Base-by-base conservation (phyloP, 2,888 invertebrate species). In the Mystacides longicornis region DNA sequence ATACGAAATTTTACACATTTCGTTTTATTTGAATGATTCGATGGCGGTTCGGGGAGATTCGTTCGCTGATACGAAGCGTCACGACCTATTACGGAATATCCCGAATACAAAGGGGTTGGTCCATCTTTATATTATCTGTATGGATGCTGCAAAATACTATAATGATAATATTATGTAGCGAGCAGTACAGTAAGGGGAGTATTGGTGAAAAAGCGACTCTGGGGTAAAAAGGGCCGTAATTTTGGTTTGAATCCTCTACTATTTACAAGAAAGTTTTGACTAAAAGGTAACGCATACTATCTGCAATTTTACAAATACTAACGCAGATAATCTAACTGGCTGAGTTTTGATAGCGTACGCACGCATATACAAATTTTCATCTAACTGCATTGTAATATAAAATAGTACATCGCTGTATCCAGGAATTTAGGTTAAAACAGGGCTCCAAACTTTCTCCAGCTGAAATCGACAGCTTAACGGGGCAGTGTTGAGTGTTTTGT, bases 71-170 rank as follows among this genome's bases (percentile, higher is more conserved):
- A n/a, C n/a, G n/a, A n/a, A n/a, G n/a, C 2, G 11, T 11, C 33
- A 16, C 56, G 58, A 55, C 31, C 19, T 16, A 19, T 11, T 1
- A 23, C 57, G 57, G 46, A 57, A 18, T 42, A 16, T 27, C n/a
- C 31, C 56, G 56, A 57, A 52, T 22, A 22, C 19, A 23, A 58
- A 51, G 58, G 58, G 58, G 47, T 54, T 53, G 58, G 58, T 58
- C 58, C 54, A 52, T 51, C 43, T 49, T 47, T 50, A 54, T 31
- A 47, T 52, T 47, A 52, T 33, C 45, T 52, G 42, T 42, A 49
- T 37, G 52, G 58, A 53, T 53, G 51, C 52, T 54, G 54, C 27
- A 33, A 2, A 27, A 23, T n/a, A n/a, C n/a, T n/a, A n/a, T n/a
- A n/a, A n/a, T n/a, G 16, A n/a, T 4, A 19, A 19, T 45, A 21